Evolutionary conservation across 2,888 invertebrate species (phyloP).

Genomic region (Odontocolon sp.): DNA sequence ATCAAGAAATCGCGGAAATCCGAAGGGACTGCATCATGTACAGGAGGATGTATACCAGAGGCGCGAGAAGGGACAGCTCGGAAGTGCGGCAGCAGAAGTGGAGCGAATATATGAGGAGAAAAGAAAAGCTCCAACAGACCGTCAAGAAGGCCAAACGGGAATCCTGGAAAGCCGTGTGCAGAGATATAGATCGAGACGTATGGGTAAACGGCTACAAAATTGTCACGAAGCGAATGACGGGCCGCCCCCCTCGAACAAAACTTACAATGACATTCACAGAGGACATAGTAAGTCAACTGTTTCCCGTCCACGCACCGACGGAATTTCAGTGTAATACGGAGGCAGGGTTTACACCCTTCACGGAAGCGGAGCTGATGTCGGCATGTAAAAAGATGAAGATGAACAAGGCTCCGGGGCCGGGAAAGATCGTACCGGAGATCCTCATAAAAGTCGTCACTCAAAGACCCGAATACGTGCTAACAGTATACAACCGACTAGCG

Average conservation of each 20-base stretch:
- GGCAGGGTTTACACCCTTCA: slow-evolving; percentile 33
- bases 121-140: background rate
- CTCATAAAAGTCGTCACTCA: background rate
- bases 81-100: background rate
- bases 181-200: slow-evolving; percentile 11
- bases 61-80: background rate
- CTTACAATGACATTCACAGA: slow-evolving; percentile 1
- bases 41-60: background rate
- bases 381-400: background rate
- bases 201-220: slow-evolving; percentile 26
- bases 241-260: background rate
- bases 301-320: slow-evolving; percentile 14
- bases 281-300: background rate
- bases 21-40: background rate
- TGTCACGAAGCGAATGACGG: slow-evolving; percentile 10
- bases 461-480: background rate
- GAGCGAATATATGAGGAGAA: background rate
- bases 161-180: background rate
- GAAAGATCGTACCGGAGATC: slow-evolving; percentile 8
- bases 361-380: slow-evolving; percentile 31
- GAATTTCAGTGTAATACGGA: slow-evolving; percentile 3
- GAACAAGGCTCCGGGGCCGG: slow-evolving; percentile 1
- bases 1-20: slow-evolving; percentile 14
- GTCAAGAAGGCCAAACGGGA: background rate
- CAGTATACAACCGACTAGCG: slow-evolving; percentile 29